Evolutionary conservation across 92 coral and sea anemone genomes (phyloP).

Genomic region (Porites lobata): DNA sequence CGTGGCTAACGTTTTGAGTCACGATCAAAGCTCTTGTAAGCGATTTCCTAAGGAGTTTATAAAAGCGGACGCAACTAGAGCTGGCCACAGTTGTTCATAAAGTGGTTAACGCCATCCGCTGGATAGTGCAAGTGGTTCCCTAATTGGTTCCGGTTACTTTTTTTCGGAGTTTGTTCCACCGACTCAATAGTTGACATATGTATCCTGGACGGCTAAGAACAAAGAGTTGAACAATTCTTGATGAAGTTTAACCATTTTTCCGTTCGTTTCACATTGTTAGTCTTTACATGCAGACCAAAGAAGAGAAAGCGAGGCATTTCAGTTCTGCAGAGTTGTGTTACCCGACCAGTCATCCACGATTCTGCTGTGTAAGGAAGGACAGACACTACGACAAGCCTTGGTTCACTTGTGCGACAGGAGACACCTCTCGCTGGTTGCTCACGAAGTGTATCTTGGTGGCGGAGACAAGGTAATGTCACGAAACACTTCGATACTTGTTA

Average conservation of each 20-base stretch:
- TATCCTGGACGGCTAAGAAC: not conserved
- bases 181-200: too few relatives aligned
- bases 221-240: not conserved
- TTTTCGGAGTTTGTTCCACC: too few relatives aligned
- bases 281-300: slow-evolving; percentile 70
- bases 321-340: slow-evolving; percentile 90
- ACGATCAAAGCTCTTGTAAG: too few relatives aligned
- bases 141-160: too few relatives aligned
- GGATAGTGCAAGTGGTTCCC: too few relatives aligned
- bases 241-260: not conserved
- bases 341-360: slow-evolving; percentile 94
- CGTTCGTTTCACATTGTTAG: slow-evolving; percentile 34
- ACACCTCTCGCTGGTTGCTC: slow-evolving; percentile 85
- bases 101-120: too few relatives aligned
- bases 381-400: slow-evolving; percentile 87
- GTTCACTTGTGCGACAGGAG: slow-evolving; percentile 89
- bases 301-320: slow-evolving; percentile 83
- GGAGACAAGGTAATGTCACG: slow-evolving; percentile 72
- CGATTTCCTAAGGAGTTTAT: too few relatives aligned
- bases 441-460: slow-evolving; percentile 83
- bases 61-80: too few relatives aligned
- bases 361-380: slow-evolving; percentile 86
- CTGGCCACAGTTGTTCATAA: too few relatives aligned
- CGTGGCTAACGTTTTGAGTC: too few relatives aligned
- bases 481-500: too few relatives aligned